These are phyloP conservation scores for Harpegnathos saltator DNA, from an alignment of 1,140 invertebrate species.

Conservation along the genomic window DNA sequence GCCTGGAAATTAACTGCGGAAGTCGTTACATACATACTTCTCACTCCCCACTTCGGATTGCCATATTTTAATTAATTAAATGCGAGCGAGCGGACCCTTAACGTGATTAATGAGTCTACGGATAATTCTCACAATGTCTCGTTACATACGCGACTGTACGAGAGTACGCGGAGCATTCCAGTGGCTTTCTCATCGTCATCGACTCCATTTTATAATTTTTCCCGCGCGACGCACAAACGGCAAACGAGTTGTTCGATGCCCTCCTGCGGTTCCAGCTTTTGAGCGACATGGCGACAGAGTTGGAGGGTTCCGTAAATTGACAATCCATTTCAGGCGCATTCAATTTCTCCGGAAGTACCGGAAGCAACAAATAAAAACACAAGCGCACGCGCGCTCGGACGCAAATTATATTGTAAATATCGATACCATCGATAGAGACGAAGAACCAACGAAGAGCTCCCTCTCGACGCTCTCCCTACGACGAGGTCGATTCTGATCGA, in stretches of 20 bases:
- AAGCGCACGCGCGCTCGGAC: background rate
- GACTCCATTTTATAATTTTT: conserved; percentile 1
- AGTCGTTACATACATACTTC: conserved; percentile 1
- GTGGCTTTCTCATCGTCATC: background rate
- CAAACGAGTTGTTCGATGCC: conserved; percentile 22
- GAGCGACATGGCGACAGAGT: conserved; percentile 24
- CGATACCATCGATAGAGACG: background rate
- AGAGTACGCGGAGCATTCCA: conserved; percentile 8
- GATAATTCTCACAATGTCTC: conserved; percentile 8
- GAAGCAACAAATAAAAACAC: conserved; percentile 16
- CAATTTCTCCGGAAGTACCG: conserved; percentile 45
- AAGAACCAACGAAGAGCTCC: too few relatives aligned
- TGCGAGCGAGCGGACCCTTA: background rate
- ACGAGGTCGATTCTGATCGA: too few relatives aligned
- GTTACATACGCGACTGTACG: background rate
- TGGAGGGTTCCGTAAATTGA: conserved; percentile 56
- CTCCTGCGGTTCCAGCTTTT: background rate
- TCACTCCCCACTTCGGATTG: background rate
- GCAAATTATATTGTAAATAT: background rate
- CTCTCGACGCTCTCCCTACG: too few relatives aligned
- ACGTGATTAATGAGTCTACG: background rate
- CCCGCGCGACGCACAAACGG: background rate
- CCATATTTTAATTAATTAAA: conserved; percentile 40
- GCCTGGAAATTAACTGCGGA: background rate
- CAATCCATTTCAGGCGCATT: background rate